A percentile compares a stretch with the other conserved stretches of the same genome.
phyloP scores from a whole-genome alignment of 2,888 invertebrate genomes.

The Gastrophysa polygoni region DNA sequence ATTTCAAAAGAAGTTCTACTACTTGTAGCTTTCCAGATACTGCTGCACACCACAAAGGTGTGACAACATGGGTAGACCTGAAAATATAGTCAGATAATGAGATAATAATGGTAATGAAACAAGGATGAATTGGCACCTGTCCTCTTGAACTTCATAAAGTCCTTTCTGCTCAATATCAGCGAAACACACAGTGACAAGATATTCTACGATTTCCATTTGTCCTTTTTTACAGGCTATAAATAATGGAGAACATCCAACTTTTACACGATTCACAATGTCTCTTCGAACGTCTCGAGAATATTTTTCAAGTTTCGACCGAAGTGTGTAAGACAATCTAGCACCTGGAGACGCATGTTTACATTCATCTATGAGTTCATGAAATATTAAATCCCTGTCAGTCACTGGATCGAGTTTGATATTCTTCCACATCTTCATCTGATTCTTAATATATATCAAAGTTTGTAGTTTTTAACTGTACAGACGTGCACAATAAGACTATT shows the following conservation, averaged over 20 bases:
- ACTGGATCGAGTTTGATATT: conserved; percentile 50
- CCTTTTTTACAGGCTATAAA: conserved; percentile 81
- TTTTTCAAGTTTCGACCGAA: conserved; percentile 64
- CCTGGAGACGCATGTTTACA: conserved; percentile 72
- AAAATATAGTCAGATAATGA: conserved; percentile 24
- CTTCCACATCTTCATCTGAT: conserved; percentile 49
- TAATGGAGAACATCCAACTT: conserved; percentile 81
- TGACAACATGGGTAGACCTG: conserved; percentile 77
- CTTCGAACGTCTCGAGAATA: conserved; percentile 67
- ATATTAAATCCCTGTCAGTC: conserved; percentile 60
- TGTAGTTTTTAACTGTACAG: too few species aligned
- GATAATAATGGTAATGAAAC: not conserved
- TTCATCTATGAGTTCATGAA: conserved; percentile 69
- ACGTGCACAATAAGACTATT: too few species aligned
- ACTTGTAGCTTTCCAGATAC: conserved; percentile 82
- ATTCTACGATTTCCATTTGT: conserved; percentile 83
- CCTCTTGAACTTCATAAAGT: conserved; percentile 82
- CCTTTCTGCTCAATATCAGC: conserved; percentile 89
- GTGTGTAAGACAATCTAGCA: conserved; percentile 65
- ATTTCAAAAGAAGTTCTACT: conserved; percentile 76
- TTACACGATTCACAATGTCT: conserved; percentile 71
- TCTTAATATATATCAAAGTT: too few species aligned
- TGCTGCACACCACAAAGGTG: conserved; percentile 91
- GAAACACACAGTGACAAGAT: conserved; percentile 79
- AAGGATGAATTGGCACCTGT: conserved; percentile 58